Evolutionary conservation across 2,888 invertebrate genomes (phyloP).

Genomic region (Melangyna quadrimaculata): DNA sequence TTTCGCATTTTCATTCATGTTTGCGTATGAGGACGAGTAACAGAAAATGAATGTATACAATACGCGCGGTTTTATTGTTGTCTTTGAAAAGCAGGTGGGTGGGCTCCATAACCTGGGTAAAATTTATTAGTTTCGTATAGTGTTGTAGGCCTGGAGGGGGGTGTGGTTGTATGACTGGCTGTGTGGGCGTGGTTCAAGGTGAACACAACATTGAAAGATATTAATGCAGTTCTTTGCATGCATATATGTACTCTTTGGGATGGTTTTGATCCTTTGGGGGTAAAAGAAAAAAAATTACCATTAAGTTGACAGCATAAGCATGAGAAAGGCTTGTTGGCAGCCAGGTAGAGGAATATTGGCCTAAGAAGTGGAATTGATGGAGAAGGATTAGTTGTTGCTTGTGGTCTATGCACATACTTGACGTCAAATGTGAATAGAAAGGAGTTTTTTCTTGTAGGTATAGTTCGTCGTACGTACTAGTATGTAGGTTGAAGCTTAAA

Average conservation of each 20-base stretch:
- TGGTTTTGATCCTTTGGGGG: not conserved
- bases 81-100: not conserved
- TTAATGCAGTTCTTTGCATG: slow-evolving; percentile 22
- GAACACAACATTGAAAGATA: slow-evolving; percentile 24
- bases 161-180: not conserved
- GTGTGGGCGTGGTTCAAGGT: slow-evolving; percentile 36
- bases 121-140: slow-evolving; percentile 22
- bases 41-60: not conserved
- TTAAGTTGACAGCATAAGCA: slow-evolving; percentile 24
- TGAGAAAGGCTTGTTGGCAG: not conserved
- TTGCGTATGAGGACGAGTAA: slow-evolving; percentile 10
- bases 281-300: slow-evolving; percentile 40
- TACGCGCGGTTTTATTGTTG: slow-evolving; percentile 39
- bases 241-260: not conserved
- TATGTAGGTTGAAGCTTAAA: not conserved
- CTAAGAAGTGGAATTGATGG: slow-evolving; percentile 22
- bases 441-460: not conserved
- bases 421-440: not conserved
- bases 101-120: not conserved
- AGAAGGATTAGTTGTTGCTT: slow-evolving; percentile 18
- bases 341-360: not conserved
- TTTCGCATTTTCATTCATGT: slow-evolving; percentile 25
- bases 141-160: no score
- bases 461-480: not conserved
- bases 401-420: not conserved